Evolutionary conservation across 2,113 vertebrate species (phyloP).

Genomic region (Lasiurus cinereus): DNA sequence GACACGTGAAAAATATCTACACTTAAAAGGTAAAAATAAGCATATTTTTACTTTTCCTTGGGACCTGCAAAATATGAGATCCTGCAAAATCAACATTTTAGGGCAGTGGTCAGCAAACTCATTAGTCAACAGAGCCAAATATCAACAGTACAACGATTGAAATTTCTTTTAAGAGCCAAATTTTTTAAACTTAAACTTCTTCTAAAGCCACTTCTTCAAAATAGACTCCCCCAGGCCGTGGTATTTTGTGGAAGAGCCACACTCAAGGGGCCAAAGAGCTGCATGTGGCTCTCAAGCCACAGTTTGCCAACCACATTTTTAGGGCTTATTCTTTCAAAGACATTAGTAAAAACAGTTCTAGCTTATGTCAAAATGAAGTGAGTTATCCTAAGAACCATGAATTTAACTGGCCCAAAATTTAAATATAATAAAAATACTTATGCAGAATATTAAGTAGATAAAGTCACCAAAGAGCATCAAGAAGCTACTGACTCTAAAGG

Average conservation of each 20-base stretch:
- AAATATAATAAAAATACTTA: slow-evolving; percentile 55
- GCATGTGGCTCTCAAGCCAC: too few relatives aligned
- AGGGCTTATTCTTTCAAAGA: neutral
- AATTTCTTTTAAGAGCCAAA: too few relatives aligned
- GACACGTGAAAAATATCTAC: neutral
- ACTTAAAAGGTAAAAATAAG: slow-evolving; percentile 15
- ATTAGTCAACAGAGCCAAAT: too few relatives aligned
- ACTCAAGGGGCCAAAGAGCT: too few relatives aligned
- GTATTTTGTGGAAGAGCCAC: too few relatives aligned
- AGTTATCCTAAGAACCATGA: neutral
- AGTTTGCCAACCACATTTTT: neutral
- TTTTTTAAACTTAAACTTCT: too few relatives aligned
- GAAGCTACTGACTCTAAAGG: neutral
- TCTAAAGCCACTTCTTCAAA: too few relatives aligned
- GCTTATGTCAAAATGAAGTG: neutral
- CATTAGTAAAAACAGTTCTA: neutral
- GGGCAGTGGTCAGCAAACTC: too few relatives aligned
- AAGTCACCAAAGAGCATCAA: neutral
- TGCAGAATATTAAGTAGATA: neutral
- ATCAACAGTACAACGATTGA: too few relatives aligned
- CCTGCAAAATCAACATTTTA: neutral
- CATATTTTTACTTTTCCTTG: neutral
- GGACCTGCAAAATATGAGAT: neutral
- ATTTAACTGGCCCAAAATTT: neutral
- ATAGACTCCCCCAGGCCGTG: too few relatives aligned